Percentiles rank a stretch among this genome's conserved stretches.
Evolutionary conservation across 2,113 vertebrate species (phyloP).

Genomic region (Pardalotus punctatus): DNA sequence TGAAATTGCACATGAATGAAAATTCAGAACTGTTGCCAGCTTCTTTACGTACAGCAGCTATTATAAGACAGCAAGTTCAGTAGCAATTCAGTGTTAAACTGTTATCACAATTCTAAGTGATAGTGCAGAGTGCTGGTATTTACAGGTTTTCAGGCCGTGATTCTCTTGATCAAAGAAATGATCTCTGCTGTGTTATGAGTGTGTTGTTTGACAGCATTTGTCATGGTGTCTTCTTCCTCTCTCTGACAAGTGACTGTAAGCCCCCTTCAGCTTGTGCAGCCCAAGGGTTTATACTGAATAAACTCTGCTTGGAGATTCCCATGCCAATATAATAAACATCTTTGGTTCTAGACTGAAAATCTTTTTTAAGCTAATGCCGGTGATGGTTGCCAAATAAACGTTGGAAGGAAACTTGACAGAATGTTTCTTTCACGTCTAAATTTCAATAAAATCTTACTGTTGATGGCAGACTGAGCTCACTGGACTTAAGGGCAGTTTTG

Average conservation of each 20-base stretch:
- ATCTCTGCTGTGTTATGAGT: not conserved
- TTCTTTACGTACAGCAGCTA: conserved; percentile 54
- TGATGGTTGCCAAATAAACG: not conserved
- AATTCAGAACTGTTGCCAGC: conserved; percentile 22
- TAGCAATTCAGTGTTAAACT: conserved; percentile 9
- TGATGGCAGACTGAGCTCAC: not conserved
- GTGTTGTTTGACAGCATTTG: not conserved
- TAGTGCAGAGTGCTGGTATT: conserved; percentile 8
- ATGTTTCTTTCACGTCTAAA: not conserved
- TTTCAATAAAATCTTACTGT: not conserved
- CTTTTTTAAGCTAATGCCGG: not conserved
- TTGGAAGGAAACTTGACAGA: not conserved
- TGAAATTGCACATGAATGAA: conserved; percentile 38
- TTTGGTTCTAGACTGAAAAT: not conserved
- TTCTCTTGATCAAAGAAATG: not conserved
- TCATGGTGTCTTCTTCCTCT: not conserved
- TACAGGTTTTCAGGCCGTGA: conserved; percentile 2
- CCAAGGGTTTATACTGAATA: not conserved
- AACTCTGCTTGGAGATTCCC: not conserved
- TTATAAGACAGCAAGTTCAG: conserved; percentile 24
- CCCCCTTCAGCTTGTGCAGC: not conserved
- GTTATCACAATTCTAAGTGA: not conserved
- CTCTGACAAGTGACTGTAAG: not conserved
- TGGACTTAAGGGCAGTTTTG: not conserved
- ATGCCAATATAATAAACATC: not conserved